A percentile compares a stretch with the other conserved stretches of the same genome.
Evolutionary conservation across 2,113 vertebrate species (phyloP).

Genomic region (Ceyx cyanopectus): DNA sequence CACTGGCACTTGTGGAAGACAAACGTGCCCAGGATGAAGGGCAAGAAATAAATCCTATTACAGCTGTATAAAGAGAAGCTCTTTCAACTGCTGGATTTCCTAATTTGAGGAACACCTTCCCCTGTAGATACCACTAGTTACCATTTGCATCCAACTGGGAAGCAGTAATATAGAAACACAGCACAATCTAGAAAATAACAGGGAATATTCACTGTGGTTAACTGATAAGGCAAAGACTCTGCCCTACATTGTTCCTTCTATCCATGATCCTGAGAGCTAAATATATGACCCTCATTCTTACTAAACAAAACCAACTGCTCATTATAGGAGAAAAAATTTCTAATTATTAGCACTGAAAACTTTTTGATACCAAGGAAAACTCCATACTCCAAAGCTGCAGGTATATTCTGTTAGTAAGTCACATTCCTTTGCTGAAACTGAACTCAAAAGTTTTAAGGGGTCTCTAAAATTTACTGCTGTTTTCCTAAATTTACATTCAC

Average conservation of each 20-base stretch:
- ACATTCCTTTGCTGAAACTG: background rate
- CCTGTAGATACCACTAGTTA: background rate
- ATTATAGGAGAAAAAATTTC: background rate
- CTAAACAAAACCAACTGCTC: background rate
- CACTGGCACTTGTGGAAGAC: background rate
- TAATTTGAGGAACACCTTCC: background rate
- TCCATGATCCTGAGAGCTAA: background rate
- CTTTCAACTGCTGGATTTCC: background rate
- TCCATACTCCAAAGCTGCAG: background rate
- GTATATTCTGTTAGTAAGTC: background rate
- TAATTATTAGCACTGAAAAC: background rate
- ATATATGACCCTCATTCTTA: background rate
- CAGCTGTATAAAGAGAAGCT: background rate
- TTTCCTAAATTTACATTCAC: background rate
- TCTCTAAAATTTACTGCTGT: background rate
- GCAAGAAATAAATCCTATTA: background rate
- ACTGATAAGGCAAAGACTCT: background rate
- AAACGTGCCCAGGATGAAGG: background rate
- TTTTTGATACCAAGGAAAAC: background rate
- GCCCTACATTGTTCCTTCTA: background rate
- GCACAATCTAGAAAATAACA: background rate
- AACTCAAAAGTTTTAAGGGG: background rate
- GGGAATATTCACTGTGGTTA: background rate
- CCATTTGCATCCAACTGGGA: background rate
- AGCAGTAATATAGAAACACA: background rate